Conservation (phyloP, 2,888 invertebrate genomes). For the Orgyia antiqua region DNA sequence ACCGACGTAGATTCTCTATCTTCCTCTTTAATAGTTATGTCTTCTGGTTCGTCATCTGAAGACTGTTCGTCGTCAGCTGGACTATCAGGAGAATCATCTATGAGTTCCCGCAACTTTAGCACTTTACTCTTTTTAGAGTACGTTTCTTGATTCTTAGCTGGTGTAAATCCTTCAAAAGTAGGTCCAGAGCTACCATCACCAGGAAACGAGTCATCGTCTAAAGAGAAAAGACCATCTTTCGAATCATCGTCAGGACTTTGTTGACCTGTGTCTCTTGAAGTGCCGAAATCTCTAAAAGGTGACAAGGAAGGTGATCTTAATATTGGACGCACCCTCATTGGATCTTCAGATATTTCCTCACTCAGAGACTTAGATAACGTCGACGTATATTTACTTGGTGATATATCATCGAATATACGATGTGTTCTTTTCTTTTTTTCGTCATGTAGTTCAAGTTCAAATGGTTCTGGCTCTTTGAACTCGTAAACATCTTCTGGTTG, state of each 20-base stretch:
- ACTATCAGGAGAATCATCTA: conserved; percentile 71
- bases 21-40: conserved; percentile 41
- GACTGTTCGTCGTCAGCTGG: conserved; percentile 74
- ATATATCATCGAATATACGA: conserved; percentile 72
- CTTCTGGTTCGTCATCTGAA: conserved; percentile 66
- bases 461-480: conserved; percentile 93
- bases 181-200: conserved; percentile 73
- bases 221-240: conserved; percentile 78
- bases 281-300: conserved; percentile 61
- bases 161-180: conserved; percentile 76
- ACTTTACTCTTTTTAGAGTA: conserved; percentile 74
- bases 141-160: conserved; percentile 76
- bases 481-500: conserved; percentile 86
- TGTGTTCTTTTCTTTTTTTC: conserved; percentile 72
- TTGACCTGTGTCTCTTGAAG: conserved; percentile 76
- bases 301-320: conserved; percentile 64
- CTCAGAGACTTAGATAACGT: conserved; percentile 66
- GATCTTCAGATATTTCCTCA: conserved; percentile 77
- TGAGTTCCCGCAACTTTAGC: conserved; percentile 61
- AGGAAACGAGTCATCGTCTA: conserved; percentile 79
- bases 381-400: conserved; percentile 68
- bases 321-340: conserved; percentile 45
- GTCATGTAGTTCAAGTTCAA: conserved; percentile 87
- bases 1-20: conserved; percentile 37
- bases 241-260: conserved; percentile 81